Conservation (phyloP, 2,797 vertebrate genomes). For the Molothrus aeneus region DNA sequence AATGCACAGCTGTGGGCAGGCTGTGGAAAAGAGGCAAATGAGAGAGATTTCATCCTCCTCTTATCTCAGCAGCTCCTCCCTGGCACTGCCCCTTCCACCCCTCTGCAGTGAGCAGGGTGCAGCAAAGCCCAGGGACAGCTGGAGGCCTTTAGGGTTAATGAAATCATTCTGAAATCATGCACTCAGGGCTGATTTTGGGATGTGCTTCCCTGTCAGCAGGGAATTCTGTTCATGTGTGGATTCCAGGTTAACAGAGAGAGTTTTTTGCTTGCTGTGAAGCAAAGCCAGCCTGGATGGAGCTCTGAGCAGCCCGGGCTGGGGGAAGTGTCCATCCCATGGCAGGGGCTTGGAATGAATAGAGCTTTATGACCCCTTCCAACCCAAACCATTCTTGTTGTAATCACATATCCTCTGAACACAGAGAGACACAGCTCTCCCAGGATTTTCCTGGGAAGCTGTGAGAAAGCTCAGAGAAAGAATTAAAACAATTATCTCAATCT, state of each 20-base stretch:
- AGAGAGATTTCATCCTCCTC: background rate
- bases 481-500: background rate
- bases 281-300: background rate
- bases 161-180: background rate
- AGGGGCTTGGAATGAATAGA: background rate
- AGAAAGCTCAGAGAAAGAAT: background rate
- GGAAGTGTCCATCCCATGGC: background rate
- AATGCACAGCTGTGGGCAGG: background rate
- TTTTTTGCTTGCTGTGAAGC: background rate
- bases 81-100: background rate
- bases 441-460: background rate
- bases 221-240: background rate
- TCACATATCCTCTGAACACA: background rate
- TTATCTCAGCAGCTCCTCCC: background rate
- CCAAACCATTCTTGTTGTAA: background rate
- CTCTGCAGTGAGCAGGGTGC: background rate
- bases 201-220: background rate
- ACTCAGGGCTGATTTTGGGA: background rate
- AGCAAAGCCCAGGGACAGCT: background rate
- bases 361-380: background rate
- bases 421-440: background rate
- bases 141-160: background rate
- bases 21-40: background rate
- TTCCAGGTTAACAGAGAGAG: background rate
- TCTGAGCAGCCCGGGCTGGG: background rate